These are phyloP conservation scores for Ataeniobius toweri DNA, from an alignment of 2,797 vertebrate genomes.

Conservation along the genomic window DNA sequence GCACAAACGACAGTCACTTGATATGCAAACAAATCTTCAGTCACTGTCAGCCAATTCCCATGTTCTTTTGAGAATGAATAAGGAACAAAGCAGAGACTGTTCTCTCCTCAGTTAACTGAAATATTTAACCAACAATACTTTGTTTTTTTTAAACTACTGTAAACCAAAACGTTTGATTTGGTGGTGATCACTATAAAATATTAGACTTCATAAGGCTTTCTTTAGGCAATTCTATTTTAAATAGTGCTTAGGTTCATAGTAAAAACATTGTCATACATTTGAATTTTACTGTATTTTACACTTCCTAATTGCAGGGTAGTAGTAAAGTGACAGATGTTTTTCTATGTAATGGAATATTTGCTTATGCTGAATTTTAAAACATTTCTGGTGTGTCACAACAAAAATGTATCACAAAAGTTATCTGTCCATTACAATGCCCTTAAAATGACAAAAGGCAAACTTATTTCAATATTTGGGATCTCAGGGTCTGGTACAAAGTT, in stretches of 20 bases:
- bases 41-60: slow-evolving; percentile 58
- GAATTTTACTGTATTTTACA: background rate
- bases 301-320: background rate
- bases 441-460: background rate
- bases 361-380: background rate
- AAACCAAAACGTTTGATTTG: background rate
- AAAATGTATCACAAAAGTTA: background rate
- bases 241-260: background rate
- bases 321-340: background rate
- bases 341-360: background rate
- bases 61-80: slow-evolving; percentile 30
- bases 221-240: background rate
- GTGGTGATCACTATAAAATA: background rate
- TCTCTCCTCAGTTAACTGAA: slow-evolving; percentile 23
- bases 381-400: background rate
- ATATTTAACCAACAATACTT: background rate
- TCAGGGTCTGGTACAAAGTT: background rate
- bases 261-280: background rate
- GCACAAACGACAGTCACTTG: slow-evolving; percentile 65
- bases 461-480: background rate
- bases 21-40: slow-evolving; percentile 69
- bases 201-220: background rate
- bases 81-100: slow-evolving; percentile 34
- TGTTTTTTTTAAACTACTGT: background rate
- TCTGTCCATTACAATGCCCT: background rate